Evolutionary conservation across 2,113 vertebrate genomes (phyloP).

Genomic region (Corythornis madagascariensis): DNA sequence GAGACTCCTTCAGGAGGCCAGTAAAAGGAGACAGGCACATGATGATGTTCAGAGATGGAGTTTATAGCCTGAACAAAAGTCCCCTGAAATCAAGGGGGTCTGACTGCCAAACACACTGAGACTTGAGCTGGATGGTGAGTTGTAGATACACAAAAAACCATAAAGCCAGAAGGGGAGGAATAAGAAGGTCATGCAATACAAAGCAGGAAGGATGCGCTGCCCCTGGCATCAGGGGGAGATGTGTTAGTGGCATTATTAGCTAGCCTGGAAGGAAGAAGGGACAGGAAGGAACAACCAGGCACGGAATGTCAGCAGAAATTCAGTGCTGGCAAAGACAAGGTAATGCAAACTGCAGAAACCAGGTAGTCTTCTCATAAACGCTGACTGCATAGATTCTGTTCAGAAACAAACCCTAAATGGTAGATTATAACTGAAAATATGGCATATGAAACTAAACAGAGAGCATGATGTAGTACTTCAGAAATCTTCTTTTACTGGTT

Average conservation of each 20-base stretch:
- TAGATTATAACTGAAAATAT: neutral
- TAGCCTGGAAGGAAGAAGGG: neutral
- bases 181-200: neutral
- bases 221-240: neutral
- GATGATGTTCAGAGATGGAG: neutral
- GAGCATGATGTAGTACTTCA: neutral
- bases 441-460: neutral
- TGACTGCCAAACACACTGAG: neutral
- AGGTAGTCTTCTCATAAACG: neutral
- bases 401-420: neutral
- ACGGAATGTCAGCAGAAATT: neutral
- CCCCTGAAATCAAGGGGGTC: neutral
- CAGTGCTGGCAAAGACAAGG: neutral
- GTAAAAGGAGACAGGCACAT: neutral
- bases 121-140: neutral
- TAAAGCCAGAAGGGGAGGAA: neutral
- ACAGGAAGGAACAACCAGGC: neutral
- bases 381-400: neutral
- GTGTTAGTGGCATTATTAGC: neutral
- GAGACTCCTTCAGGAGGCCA: neutral
- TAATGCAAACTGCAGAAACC: neutral
- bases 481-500: neutral
- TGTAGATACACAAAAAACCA: neutral
- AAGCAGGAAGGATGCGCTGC: neutral
- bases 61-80: neutral